A percentile compares a stretch with the other conserved stretches of the same genome.
Evolutionary conservation across 1,140 invertebrate species (phyloP).

Genomic region (Drosophila nikananu): DNA sequence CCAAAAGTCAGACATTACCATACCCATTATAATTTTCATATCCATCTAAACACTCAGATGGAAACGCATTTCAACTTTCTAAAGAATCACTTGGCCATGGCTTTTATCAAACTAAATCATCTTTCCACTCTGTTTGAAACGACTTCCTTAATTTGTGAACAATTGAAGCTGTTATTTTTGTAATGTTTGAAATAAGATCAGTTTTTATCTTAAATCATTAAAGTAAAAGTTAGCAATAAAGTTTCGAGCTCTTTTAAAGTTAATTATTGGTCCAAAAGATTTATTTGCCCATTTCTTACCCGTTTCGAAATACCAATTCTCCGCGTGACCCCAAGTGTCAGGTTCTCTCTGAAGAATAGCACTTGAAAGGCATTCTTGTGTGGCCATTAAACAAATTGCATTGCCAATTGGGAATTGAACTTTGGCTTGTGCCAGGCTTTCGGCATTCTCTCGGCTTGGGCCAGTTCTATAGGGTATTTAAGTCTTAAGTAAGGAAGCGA

Average conservation of each 20-base stretch:
- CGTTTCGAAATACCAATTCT: slow-evolving; percentile 34
- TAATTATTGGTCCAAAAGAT: slow-evolving; percentile 15
- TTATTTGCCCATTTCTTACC: slow-evolving; percentile 9
- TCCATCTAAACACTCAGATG: neutral
- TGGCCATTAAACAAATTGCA: slow-evolving; percentile 69
- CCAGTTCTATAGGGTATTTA: slow-evolving; percentile 42
- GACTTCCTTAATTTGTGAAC: neutral
- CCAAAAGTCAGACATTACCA: neutral
- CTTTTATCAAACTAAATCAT: slow-evolving; percentile 17
- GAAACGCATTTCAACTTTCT: neutral
- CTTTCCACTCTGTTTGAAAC: slow-evolving; percentile 13
- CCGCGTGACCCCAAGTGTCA: slow-evolving; percentile 23
- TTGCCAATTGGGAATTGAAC: slow-evolving; percentile 45
- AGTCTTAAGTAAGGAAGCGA: slow-evolving; percentile 6
- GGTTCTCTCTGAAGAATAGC: slow-evolving; percentile 48
- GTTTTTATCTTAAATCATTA: neutral
- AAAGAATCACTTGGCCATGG: slow-evolving; percentile 8
- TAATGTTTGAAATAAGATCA: neutral
- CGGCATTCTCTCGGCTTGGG: slow-evolving; percentile 22
- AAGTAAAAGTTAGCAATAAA: neutral
- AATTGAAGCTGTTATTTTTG: neutral
- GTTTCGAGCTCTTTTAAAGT: neutral
- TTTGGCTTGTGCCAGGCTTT: slow-evolving; percentile 32
- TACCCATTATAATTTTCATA: neutral
- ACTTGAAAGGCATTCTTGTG: slow-evolving; percentile 57